Conservation (phyloP, 2,888 invertebrate species). For the Linyphia triangularis region DNA sequence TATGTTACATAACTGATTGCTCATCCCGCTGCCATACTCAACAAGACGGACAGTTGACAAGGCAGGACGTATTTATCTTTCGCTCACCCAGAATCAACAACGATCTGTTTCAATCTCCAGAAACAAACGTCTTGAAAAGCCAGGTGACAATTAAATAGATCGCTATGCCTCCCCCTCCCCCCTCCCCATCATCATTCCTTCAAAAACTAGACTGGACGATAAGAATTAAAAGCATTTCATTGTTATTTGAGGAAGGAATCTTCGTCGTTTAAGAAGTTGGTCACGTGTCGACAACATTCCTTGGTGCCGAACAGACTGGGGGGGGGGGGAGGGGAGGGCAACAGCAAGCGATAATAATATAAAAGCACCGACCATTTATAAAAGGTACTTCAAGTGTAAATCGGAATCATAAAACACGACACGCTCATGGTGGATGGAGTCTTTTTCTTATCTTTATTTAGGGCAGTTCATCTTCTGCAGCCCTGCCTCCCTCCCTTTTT, state of each 20-base stretch:
- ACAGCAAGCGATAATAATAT: slow-evolving; percentile 20
- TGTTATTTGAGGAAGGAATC: neutral
- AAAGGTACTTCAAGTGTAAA: slow-evolving; percentile 39
- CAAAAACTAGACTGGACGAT: neutral
- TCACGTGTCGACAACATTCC: slow-evolving; percentile 11
- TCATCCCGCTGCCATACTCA: no score
- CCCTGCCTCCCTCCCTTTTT: slow-evolving; percentile 3
- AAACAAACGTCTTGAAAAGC: neutral
- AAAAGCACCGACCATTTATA: slow-evolving; percentile 40
- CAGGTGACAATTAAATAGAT: slow-evolving; percentile 20
- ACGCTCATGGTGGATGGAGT: neutral
- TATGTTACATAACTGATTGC: no score
- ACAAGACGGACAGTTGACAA: neutral
- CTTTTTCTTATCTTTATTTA: slow-evolving; percentile 62
- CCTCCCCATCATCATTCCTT: neutral
- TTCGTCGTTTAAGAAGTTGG: neutral
- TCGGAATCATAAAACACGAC: slow-evolving; percentile 60
- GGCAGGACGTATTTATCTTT: neutral
- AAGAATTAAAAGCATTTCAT: slow-evolving; percentile 57
- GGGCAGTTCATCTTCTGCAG: slow-evolving; percentile 38
- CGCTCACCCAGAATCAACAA: neutral
- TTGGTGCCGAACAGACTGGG: neutral
- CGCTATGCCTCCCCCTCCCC: neutral
- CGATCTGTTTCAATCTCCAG: neutral
- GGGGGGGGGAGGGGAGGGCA: neutral